These are phyloP conservation scores for Helogale parvula DNA, from an alignment of 2,113 vertebrate species.

Conservation along the genomic window DNA sequence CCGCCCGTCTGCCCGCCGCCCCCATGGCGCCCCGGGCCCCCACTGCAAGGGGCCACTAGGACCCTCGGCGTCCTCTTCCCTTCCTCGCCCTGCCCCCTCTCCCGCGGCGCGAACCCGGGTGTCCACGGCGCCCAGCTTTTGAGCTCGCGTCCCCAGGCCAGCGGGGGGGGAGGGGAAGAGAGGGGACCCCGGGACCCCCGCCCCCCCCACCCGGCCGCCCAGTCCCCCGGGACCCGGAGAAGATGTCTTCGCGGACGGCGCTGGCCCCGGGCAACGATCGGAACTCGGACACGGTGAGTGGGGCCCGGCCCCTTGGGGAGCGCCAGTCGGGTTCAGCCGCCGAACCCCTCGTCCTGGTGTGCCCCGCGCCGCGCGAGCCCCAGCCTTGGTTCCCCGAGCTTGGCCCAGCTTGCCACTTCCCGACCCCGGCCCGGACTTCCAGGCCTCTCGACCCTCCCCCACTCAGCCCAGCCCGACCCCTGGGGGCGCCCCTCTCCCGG, in stretches of 20 bases:
- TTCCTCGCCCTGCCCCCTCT: slow-evolving; percentile 34
- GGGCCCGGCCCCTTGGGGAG: slow-evolving; percentile 52
- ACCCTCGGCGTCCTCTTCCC: slow-evolving; percentile 5
- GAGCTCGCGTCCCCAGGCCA: slow-evolving; percentile 60
- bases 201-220: slow-evolving; percentile 67
- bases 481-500: slow-evolving; percentile 34
- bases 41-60: slow-evolving; percentile 45
- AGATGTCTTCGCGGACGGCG: slow-evolving; percentile 80
- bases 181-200: slow-evolving; percentile 56
- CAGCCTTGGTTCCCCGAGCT: neutral
- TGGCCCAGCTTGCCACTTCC: neutral
- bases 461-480: slow-evolving; percentile 33
- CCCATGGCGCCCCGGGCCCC: slow-evolving; percentile 47
- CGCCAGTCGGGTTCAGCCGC: neutral
- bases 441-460: slow-evolving; percentile 43
- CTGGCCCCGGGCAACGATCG: slow-evolving; percentile 80
- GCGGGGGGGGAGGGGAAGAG: slow-evolving; percentile 62
- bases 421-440: neutral
- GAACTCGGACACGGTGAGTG: slow-evolving; percentile 80
- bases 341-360: neutral
- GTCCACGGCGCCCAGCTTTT: slow-evolving; percentile 63
- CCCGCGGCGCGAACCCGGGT: slow-evolving; percentile 42
- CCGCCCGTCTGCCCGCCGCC: slow-evolving; percentile 21
- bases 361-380: neutral
- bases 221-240: slow-evolving; percentile 46